Percentiles rank a stretch among this genome's conserved stretches.
These are phyloP conservation scores for Tetropium fuscum DNA, from an alignment of 2,888 invertebrate genomes.

Conservation along the genomic window DNA sequence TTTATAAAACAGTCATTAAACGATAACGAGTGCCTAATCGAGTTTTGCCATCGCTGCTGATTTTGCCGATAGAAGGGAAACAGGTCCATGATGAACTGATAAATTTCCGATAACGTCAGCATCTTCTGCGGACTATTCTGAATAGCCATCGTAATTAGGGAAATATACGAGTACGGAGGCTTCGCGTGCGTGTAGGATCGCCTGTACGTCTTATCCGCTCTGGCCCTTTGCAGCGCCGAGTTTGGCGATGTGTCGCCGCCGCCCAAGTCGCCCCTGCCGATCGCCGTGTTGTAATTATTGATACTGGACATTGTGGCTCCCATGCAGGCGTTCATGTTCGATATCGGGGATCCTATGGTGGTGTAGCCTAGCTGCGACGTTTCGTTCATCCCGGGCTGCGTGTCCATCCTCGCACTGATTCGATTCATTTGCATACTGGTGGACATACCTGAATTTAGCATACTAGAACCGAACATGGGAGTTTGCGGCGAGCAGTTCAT, in stretches of 20 bases:
- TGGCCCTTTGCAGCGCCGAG: constrained; percentile 82
- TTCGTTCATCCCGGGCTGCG: constrained; percentile 72
- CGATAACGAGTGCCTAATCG: constrained; percentile 95
- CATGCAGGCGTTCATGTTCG: constrained; percentile 77
- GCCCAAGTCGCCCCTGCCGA: constrained; percentile 71
- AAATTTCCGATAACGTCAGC: constrained; percentile 98
- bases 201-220: constrained; percentile 93
- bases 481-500: constrained; percentile 75
- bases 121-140: constrained; percentile 96
- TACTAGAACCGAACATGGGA: constrained; percentile 68
- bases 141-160: constrained; percentile 99
- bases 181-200: constrained; percentile 97
- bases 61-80: constrained; percentile 99
- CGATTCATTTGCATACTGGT: constrained; percentile 73
- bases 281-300: constrained; percentile 72
- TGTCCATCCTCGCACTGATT: constrained; percentile 41
- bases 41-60: constrained; percentile 99
- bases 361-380: constrained; percentile 79
- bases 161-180: constrained; percentile 99
- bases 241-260: constrained; percentile 81
- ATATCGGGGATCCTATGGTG: constrained; percentile 73
- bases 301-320: constrained; percentile 73
- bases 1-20: constrained; percentile 99
- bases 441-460: constrained; percentile 69
- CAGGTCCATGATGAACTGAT: constrained; percentile 99